A percentile compares a stretch with the other conserved stretches of the same genome.
Evolutionary conservation across 1,140 invertebrate species (phyloP).

Genomic region (Meloidogyne floridensis): DNA sequence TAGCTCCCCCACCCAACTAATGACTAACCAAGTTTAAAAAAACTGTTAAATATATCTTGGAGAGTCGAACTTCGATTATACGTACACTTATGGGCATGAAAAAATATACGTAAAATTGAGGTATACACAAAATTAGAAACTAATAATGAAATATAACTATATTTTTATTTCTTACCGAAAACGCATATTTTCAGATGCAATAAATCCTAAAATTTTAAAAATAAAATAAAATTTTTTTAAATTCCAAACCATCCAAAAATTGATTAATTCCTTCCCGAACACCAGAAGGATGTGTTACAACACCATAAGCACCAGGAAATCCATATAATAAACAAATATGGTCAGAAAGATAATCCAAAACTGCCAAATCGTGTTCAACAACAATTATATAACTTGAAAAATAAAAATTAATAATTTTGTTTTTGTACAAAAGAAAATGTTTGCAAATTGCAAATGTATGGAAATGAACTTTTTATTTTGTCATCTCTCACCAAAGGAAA

Average conservation of each 20-base stretch:
- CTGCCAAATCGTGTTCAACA: slow-evolving; percentile 98
- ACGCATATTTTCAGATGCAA: slow-evolving; percentile 97
- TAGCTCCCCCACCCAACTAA: too few relatives aligned
- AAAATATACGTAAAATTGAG: too few relatives aligned
- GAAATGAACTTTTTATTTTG: too few relatives aligned
- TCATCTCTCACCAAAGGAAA: too few relatives aligned
- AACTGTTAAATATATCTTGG: too few relatives aligned
- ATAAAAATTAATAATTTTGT: slow-evolving; percentile 16
- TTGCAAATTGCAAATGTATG: too few relatives aligned
- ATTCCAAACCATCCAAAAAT: slow-evolving; percentile 79
- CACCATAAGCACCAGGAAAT: slow-evolving; percentile 95
- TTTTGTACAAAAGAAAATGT: neutral
- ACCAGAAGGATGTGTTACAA: slow-evolving; percentile 99
- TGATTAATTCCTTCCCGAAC: slow-evolving; percentile 99
- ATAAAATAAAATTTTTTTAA: neutral
- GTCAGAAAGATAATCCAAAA: slow-evolving; percentile 96
- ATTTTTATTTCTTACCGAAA: slow-evolving; percentile 81
- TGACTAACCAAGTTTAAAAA: too few relatives aligned
- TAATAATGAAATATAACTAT: neutral
- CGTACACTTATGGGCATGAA: too few relatives aligned
- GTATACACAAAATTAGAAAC: too few relatives aligned
- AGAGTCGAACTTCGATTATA: too few relatives aligned
- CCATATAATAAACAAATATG: slow-evolving; percentile 99
- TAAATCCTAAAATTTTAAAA: slow-evolving; percentile 77
- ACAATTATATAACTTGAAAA: slow-evolving; percentile 87